Evolutionary conservation across 1,140 invertebrate species (phyloP).

Genomic region (Neotoxoptera formosana): DNA sequence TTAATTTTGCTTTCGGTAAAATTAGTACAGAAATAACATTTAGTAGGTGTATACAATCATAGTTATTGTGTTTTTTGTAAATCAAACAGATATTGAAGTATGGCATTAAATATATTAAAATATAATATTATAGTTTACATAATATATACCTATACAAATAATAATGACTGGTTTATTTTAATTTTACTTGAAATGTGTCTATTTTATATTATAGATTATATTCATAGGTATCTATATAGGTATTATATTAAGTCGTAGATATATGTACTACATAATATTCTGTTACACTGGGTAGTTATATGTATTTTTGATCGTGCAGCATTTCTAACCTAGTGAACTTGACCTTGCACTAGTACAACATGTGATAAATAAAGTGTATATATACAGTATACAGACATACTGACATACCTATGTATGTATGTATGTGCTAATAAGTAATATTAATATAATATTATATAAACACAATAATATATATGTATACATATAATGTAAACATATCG

Average conservation of each 20-base stretch:
- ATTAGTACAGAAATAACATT: background rate
- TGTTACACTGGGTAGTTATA: background rate
- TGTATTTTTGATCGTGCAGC: background rate
- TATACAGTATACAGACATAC: background rate
- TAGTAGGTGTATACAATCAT: background rate
- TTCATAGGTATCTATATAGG: background rate
- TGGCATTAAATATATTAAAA: background rate
- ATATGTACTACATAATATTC: background rate
- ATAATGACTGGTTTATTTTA: background rate
- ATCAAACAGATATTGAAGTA: background rate
- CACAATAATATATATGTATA: background rate
- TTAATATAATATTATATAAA: background rate
- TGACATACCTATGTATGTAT: background rate
- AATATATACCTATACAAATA: background rate
- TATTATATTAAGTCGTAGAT: background rate
- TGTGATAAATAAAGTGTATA: background rate
- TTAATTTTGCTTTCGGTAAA: background rate
- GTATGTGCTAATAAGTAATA: slow-evolving; percentile 1
- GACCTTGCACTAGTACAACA: slow-evolving; percentile 27
- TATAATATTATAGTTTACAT: too few relatives aligned
- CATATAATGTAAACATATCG: background rate
- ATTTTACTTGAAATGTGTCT: background rate
- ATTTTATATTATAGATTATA: background rate
- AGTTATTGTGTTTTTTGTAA: background rate
- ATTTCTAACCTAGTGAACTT: slow-evolving; percentile 43